Conservation (phyloP, 1,140 invertebrate genomes). For the Dinothrombium tinctorium region DNA sequence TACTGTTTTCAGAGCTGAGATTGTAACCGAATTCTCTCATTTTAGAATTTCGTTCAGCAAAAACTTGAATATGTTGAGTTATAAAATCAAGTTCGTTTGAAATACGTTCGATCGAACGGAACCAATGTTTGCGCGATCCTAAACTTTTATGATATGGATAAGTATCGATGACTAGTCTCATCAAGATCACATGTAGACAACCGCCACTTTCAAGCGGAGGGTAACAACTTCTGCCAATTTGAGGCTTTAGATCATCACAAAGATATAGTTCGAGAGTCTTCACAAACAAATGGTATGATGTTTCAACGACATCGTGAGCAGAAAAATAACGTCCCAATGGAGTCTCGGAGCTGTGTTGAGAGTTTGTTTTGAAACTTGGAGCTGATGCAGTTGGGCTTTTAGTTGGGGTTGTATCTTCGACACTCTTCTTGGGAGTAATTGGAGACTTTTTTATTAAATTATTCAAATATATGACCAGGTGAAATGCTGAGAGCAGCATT, state of each 20-base stretch:
- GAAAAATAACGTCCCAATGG: conserved; percentile 35
- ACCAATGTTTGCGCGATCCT: conserved; percentile 64
- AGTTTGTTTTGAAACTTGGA: background rate
- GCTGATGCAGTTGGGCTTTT: background rate
- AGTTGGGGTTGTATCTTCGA: background rate
- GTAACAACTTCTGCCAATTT: conserved; percentile 42
- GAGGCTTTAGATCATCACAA: conserved; percentile 50
- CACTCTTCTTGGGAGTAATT: conserved; percentile 8
- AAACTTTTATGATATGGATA: conserved; percentile 86
- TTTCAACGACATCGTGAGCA: no score
- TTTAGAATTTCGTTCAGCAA: conserved; percentile 17
- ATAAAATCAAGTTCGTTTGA: conserved; percentile 22
- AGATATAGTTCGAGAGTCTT: conserved; percentile 86
- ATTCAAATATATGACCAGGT: conserved; percentile 9
- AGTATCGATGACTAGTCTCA: conserved; percentile 66
- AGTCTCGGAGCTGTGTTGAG: background rate
- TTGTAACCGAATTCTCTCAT: no score
- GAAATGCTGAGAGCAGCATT: conserved; percentile 64
- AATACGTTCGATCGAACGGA: conserved; percentile 25
- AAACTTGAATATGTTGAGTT: conserved; percentile 21
- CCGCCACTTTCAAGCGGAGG: conserved; percentile 64
- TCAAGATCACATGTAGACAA: conserved; percentile 71
- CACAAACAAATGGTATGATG: conserved; percentile 86
- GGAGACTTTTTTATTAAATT: conserved; percentile 8
- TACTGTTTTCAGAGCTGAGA: no score